Evolutionary conservation across 1,140 invertebrate species (phyloP).

Genomic region (Sycophaga agraensis): DNA sequence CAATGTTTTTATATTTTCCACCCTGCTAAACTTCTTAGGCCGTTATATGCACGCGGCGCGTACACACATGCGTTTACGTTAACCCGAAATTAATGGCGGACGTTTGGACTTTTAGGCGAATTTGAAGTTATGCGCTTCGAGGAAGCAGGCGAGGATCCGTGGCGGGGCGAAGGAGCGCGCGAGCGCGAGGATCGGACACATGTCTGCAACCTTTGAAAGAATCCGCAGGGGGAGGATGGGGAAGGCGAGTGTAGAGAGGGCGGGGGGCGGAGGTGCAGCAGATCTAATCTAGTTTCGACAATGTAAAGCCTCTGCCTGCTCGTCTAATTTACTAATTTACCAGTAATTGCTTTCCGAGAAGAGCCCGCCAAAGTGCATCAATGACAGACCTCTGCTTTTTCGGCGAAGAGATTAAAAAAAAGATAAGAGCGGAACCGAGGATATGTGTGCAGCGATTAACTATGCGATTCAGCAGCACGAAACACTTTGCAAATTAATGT

Average conservation of each 20-base stretch:
- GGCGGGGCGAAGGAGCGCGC: neutral
- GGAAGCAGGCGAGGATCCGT: too few relatives aligned
- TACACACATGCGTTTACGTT: too few relatives aligned
- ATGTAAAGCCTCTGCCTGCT: slow-evolving; percentile 21
- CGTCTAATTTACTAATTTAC: slow-evolving; percentile 41
- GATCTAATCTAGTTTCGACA: slow-evolving; percentile 38
- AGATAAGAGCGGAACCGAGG: neutral
- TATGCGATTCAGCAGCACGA: too few relatives aligned
- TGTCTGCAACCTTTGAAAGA: slow-evolving; percentile 8
- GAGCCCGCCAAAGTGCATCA: slow-evolving; percentile 33
- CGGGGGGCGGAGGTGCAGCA: slow-evolving; percentile 31
- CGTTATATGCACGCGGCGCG: too few relatives aligned
- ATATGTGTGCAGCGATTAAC: too few relatives aligned
- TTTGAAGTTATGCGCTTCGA: too few relatives aligned
- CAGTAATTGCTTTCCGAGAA: slow-evolving; percentile 39
- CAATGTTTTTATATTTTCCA: too few relatives aligned
- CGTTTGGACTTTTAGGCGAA: too few relatives aligned
- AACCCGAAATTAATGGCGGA: too few relatives aligned
- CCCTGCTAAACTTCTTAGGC: too few relatives aligned
- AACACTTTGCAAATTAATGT: too few relatives aligned
- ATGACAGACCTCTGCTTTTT: neutral
- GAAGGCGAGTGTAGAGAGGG: neutral
- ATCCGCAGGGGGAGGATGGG: slow-evolving; percentile 16
- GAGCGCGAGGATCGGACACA: slow-evolving; percentile 6
- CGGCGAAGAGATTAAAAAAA: neutral